A percentile compares a stretch with the other conserved stretches of the same genome.
These are phyloP conservation scores for Ciconia stormi DNA, from an alignment of 2,113 vertebrate species.

Conservation along the genomic window DNA sequence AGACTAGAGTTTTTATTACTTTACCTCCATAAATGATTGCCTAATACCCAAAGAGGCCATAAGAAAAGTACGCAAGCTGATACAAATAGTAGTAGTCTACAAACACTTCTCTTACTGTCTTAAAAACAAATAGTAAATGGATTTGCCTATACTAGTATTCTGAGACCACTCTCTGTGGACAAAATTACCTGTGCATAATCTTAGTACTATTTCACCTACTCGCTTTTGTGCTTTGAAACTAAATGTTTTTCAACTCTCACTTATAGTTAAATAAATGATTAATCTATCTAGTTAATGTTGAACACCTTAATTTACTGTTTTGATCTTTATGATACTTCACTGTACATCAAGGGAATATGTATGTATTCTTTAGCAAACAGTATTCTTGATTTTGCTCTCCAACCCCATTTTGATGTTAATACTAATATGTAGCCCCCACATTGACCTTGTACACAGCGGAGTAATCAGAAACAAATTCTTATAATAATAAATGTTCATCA, in stretches of 20 bases:
- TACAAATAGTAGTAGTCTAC: background rate
- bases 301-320: background rate
- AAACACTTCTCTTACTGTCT: background rate
- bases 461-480: background rate
- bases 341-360: background rate
- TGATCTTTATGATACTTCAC: background rate
- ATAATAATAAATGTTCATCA: background rate
- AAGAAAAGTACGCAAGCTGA: background rate
- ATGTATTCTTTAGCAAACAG: background rate
- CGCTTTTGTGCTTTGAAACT: background rate
- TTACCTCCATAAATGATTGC: background rate
- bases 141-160: background rate
- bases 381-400: background rate
- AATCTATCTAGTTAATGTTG: background rate
- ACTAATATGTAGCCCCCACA: background rate
- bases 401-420: background rate
- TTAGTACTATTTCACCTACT: background rate
- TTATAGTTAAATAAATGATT: background rate
- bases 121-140: background rate
- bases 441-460: background rate
- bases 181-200: background rate
- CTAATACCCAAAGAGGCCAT: background rate
- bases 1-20: background rate
- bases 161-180: background rate
- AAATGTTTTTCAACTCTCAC: background rate